Conservation (phyloP, 1,140 invertebrate species). For the Camponotus pennsylvanicus region DNA sequence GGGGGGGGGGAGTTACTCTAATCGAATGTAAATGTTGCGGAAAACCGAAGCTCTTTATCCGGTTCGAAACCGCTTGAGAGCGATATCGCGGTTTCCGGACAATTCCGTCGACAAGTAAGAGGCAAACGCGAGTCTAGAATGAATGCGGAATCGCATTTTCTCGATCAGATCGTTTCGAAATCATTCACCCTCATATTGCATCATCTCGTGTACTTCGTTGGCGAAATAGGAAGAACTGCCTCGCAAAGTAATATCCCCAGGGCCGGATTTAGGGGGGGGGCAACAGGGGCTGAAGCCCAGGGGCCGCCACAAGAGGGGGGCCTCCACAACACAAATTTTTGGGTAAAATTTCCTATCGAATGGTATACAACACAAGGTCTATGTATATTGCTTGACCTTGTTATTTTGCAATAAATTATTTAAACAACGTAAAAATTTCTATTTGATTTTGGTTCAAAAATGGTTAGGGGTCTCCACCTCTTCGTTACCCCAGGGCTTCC, state of each 20-base stretch:
- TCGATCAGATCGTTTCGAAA: background rate
- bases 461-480: no score
- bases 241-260: background rate
- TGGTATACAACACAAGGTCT: no score
- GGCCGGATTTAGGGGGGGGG: no score
- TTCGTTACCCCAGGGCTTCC: no score
- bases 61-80: slow-evolving; percentile 62
- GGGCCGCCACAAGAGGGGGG: no score
- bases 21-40: slow-evolving; percentile 83
- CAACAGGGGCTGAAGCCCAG: no score
- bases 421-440: no score
- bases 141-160: slow-evolving; percentile 4
- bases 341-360: no score
- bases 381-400: no score
- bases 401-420: no score
- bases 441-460: no score
- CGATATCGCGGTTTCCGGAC: slow-evolving; percentile 58
- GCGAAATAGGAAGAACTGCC: background rate
- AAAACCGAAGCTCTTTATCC: slow-evolving; percentile 80
- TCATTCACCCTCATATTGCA: slow-evolving; percentile 1
- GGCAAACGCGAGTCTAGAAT: slow-evolving; percentile 11
- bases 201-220: background rate
- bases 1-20: slow-evolving; percentile 63
- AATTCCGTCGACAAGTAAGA: slow-evolving; percentile 51
- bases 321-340: no score